Conservation (phyloP, 2,113 vertebrate species). For the Cathartes aura region DNA sequence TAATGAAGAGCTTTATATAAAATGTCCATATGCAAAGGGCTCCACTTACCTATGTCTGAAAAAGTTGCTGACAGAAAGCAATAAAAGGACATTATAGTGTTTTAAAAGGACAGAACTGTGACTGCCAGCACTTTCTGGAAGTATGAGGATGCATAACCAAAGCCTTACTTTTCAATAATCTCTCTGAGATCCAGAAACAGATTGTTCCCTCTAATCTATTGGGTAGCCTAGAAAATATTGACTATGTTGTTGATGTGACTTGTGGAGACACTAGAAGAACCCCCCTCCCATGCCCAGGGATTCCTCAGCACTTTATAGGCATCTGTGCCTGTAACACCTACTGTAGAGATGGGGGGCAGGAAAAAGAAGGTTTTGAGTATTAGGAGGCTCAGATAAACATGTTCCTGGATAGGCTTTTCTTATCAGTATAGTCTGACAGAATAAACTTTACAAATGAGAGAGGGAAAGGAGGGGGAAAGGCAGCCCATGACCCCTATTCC, state of each 20-base stretch:
- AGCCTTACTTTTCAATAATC: neutral
- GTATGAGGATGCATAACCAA: neutral
- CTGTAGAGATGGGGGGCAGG: neutral
- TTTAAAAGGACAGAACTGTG: neutral
- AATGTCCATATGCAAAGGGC: neutral
- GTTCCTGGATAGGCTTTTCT: neutral
- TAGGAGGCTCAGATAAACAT: neutral
- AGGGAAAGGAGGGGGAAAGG: neutral
- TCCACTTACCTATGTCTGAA: neutral
- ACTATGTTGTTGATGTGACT: neutral
- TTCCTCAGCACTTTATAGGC: neutral
- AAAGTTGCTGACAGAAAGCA: neutral
- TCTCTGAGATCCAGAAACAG: neutral
- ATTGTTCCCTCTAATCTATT: neutral
- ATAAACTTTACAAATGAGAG: neutral
- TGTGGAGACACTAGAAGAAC: neutral
- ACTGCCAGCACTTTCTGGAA: neutral
- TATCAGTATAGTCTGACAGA: neutral
- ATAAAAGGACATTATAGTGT: neutral
- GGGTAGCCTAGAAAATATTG: neutral
- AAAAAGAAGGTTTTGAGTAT: neutral
- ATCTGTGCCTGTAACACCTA: neutral
- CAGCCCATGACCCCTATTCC: rapidly evolving
- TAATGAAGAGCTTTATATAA: neutral
- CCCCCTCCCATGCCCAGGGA: neutral